These are phyloP conservation scores for Anoplolepis gracilipes DNA, from an alignment of 1,140 invertebrate genomes.

Conservation along the genomic window DNA sequence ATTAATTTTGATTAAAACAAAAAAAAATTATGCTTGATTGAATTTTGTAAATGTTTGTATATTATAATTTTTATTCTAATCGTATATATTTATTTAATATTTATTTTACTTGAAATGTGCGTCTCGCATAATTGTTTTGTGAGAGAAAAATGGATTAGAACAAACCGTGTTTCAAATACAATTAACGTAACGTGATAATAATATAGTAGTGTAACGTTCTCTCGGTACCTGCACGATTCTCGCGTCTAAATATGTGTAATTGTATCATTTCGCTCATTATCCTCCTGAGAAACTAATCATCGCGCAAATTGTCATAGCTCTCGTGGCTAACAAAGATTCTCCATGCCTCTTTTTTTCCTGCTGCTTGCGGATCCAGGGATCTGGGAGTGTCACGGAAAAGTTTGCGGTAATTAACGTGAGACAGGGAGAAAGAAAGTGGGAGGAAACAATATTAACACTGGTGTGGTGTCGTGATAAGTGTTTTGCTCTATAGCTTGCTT, in stretches of 20 bases:
- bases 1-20: too few relatives aligned
- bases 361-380: slow-evolving; percentile 79
- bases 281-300: slow-evolving; percentile 45
- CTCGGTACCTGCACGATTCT: slow-evolving; percentile 37
- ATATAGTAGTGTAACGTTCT: not conserved
- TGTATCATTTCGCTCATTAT: not conserved
- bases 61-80: not conserved
- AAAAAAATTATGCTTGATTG: not conserved
- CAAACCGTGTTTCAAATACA: not conserved
- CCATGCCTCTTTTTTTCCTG: slow-evolving; percentile 72
- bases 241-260: slow-evolving; percentile 17
- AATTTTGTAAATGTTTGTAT: not conserved
- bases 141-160: not conserved
- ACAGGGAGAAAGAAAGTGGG: slow-evolving; percentile 63
- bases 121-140: too few relatives aligned
- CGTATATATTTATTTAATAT: too few relatives aligned
- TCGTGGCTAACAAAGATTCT: slow-evolving; percentile 51
- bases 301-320: not conserved
- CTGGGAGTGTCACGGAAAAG: slow-evolving; percentile 81
- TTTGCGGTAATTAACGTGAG: slow-evolving; percentile 84
- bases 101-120: not conserved
- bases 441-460: slow-evolving; percentile 66
- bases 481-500: slow-evolving; percentile 41
- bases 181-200: not conserved
- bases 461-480: slow-evolving; percentile 65